Percentiles rank a stretch among this genome's conserved stretches.
Conservation (phyloP, 1,140 invertebrate genomes). For the Drosophila simulans region DNA sequence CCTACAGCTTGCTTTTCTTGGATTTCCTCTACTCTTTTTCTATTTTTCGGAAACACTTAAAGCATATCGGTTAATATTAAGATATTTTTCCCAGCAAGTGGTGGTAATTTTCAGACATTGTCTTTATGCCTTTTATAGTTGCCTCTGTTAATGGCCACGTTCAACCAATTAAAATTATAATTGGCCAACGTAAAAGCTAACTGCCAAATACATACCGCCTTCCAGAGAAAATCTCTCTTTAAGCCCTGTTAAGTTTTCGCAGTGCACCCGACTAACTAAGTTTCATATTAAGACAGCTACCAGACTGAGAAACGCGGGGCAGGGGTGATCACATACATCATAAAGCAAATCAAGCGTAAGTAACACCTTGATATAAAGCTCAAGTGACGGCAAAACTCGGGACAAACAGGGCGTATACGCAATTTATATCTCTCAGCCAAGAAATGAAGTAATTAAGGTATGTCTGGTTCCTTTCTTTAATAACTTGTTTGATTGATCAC, state of each 20-base stretch:
- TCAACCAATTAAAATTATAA: constrained; percentile 70
- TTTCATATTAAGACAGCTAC: constrained; percentile 56
- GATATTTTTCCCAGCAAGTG: constrained; percentile 28
- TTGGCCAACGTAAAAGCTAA: constrained; percentile 57
- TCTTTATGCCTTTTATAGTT: constrained; percentile 62
- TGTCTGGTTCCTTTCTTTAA: constrained; percentile 19
- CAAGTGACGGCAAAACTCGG: constrained; percentile 35
- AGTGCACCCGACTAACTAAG: constrained; percentile 49
- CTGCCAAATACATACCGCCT: constrained; percentile 24
- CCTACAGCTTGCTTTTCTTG: constrained; percentile 30
- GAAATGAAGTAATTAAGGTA: constrained; percentile 53
- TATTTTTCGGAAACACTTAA: constrained; percentile 31
- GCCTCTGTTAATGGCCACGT: constrained; percentile 59
- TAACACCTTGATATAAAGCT: constrained; percentile 57
- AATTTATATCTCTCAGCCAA: constrained; percentile 27
- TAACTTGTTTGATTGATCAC: constrained; percentile 72
- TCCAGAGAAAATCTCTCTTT: constrained; percentile 19
- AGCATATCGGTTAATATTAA: constrained; percentile 47
- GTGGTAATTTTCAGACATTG: constrained; percentile 44
- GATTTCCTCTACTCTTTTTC: constrained; percentile 1
- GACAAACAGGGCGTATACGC: constrained; percentile 48
- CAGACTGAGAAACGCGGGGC: constrained; percentile 17
- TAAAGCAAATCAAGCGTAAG: constrained; percentile 61
- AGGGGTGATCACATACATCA: constrained; percentile 26
- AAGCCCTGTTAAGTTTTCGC: constrained; percentile 32